These are phyloP conservation scores for Drosophila hamatofila DNA, from an alignment of 2,888 invertebrate species.

Conservation along the genomic window DNA sequence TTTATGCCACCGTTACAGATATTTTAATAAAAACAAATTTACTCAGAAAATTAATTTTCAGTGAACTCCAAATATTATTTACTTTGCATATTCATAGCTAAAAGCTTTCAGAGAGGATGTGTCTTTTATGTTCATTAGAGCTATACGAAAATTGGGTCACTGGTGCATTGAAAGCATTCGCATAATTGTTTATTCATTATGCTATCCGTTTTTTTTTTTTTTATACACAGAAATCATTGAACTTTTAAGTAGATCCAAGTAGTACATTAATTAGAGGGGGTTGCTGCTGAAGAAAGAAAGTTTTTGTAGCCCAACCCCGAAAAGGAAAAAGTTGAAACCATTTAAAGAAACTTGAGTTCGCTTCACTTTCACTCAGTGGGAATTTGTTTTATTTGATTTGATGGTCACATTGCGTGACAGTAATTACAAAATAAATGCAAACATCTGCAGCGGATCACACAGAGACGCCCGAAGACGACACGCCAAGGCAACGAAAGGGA, in stretches of 20 bases:
- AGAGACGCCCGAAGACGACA: constrained; percentile 37
- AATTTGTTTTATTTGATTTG: constrained; percentile 75
- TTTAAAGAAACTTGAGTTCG: constrained; percentile 36
- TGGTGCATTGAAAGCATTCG: constrained; percentile 9
- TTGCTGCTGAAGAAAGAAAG: constrained; percentile 11
- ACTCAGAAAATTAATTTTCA: background rate
- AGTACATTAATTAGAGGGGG: constrained; percentile 55
- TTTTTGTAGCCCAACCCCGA: constrained; percentile 13
- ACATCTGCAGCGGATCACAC: constrained; percentile 82
- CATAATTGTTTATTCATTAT: constrained; percentile 48
- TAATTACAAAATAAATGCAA: constrained; percentile 84
- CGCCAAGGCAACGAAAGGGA: constrained; percentile 42
- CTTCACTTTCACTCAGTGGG: constrained; percentile 46
- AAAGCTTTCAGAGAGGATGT: background rate
- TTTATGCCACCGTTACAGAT: background rate
- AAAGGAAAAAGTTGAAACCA: constrained; percentile 29
- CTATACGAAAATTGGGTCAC: constrained; percentile 32
- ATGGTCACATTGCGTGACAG: constrained; percentile 84
- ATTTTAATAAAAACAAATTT: background rate
- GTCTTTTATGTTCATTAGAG: background rate
- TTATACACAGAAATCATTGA: constrained; percentile 18
- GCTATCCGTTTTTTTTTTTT: constrained; percentile 2
- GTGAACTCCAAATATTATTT: background rate
- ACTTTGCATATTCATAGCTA: background rate
- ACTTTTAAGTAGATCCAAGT: constrained; percentile 22